Base-by-base conservation (phyloP, 1,140 invertebrate species). In the Anadara kagoshimensis region DNA sequence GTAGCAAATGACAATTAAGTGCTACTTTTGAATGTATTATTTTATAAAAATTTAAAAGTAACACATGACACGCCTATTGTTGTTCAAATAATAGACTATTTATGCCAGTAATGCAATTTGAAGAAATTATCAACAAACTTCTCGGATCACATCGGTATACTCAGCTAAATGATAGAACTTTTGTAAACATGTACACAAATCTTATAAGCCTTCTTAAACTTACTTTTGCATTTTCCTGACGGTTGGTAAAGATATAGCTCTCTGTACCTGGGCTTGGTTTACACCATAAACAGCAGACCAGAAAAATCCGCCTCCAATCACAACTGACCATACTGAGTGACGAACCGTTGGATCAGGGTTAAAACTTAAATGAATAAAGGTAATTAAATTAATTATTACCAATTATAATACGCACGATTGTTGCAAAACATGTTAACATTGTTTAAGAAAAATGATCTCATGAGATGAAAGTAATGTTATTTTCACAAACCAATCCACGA, bases 231-330 rank as follows among this genome's bases (percentile, higher is more conserved):
- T 94, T 62, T 92, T 88, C 64, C 87, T 89, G 5, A 95, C 81
- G n/a, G 91, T 93, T 0, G 93, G 92, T 26, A 95, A 73, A 93
- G 94, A 94, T 41, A 97, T 91, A 85, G 96, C 96, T 84, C 97
- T 95, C 86, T 98, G 96, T 22, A 97, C 94, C 93, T 96, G 95
- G 0, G 96, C 94, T 86, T 98, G 96, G 88, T 97, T 97, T 44
- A 95, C 93, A 78, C 94, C 95, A 83, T 95, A 96, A 86, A 97
- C 92, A 0, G 94, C 93, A 1, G 95, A 90, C 93, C 95, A 97
- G 59, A 95, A 96, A 73, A 97, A 93, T n/a, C 94, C 93, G 0
- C 95, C 95, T 20, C 96, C 96, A 70, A 98, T 90, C 7, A 94
- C 91, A n/a, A 97, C 92, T 10, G 94, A 94, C 92, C 95, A 98